These are phyloP conservation scores for Spilogale gracilis DNA, from an alignment of 2,113 vertebrate genomes.

Conservation along the genomic window DNA sequence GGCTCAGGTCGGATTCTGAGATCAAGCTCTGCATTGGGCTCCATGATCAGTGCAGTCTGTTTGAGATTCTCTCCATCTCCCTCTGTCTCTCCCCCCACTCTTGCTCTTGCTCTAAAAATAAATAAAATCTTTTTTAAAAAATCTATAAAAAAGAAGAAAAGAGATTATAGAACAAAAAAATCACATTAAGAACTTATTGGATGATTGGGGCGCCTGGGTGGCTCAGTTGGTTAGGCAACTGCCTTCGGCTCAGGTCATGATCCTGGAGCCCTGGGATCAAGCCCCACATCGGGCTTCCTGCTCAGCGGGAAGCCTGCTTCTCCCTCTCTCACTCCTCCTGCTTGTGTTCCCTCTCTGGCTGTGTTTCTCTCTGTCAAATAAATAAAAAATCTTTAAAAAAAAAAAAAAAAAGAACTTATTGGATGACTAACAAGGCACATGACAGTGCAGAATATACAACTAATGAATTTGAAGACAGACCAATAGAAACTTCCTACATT, in stretches of 20 bases:
- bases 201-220: not conserved
- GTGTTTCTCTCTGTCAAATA: too few species aligned
- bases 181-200: not conserved
- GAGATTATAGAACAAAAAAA: not conserved
- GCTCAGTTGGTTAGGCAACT: too few species aligned
- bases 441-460: not conserved
- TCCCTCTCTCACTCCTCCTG: too few species aligned
- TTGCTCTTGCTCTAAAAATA: not conserved
- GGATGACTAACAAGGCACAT: not conserved
- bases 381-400: not conserved
- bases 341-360: too few species aligned
- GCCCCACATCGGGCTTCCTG: too few species aligned
- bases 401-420: not conserved
- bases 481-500: not conserved
- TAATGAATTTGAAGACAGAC: not conserved
- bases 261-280: too few species aligned
- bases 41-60: not conserved
- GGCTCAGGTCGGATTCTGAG: not conserved
- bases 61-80: not conserved
- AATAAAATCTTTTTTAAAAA: not conserved
- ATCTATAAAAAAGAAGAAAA: constrained; percentile 29
- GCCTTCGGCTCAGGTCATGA: too few species aligned
- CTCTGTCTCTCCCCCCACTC: not conserved
- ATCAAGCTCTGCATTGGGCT: not conserved
- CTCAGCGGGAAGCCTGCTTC: too few species aligned